Evolutionary conservation across 2,888 invertebrate species (phyloP), one percentile per base, ranked within the genome.

Genomic region (Alitta virens): DNA sequence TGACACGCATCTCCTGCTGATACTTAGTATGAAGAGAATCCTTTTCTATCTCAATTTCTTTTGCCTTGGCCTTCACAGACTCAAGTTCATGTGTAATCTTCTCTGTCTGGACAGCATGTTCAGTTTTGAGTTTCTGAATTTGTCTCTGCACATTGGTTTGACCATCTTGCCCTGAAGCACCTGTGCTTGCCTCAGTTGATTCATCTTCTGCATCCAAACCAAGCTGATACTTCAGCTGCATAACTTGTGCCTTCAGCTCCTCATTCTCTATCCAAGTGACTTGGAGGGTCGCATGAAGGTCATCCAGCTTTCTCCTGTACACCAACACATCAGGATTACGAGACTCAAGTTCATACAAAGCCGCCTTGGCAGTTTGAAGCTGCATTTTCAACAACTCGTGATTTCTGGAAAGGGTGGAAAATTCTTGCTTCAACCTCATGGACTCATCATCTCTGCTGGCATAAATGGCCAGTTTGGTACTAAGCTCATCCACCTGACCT

Each of bases 181-280:
- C 46, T 18, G 46, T 46, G n/a, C 46, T 21, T 18, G 46, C 46
- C 7, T 46, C 46, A 21, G 46, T 21, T n/a, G 18, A n/a, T 46
- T 23, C 52, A 23, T 16, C 23, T 3, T 16, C 21, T 14, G n/a
- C 52, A 23, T 52, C 52, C 3, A 25, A 24, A 25, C 52, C 26
- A 16, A 59, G 24, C 14, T 51, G 46, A 14, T 46, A 51, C 52
- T 59, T 59, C 3, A 59, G 25, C 9, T 25, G 23, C 14, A 49
- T 49, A 2, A 59, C 59, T 52, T 33, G 49, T 40, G 51, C 51
- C 25, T 59, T 59, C 5, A 59, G 25, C 25, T 59, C 59, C 33
- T 59, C 59, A 21, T 59, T 59, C 51, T 59, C 59, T 3, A 59
- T 59, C 59, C 59, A 59, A 1, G 59, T 59, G 1, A 59, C 59